phyloP scores from a whole-genome alignment of 2,888 invertebrate genomes.

The Conistra vaccinii region DNA sequence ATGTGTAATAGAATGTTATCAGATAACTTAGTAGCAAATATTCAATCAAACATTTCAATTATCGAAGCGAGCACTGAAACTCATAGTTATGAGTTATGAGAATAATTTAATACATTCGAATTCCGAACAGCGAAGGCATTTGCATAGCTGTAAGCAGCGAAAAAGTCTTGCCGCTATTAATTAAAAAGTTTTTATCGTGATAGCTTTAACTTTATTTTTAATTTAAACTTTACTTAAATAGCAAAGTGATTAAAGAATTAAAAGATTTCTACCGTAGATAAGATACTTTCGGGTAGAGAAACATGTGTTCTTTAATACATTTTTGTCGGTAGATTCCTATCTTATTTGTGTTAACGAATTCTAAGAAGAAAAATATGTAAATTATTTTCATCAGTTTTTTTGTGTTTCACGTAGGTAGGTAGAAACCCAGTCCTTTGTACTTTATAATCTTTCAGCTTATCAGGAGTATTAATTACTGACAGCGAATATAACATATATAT shows the following conservation, averaged over 20 bases:
- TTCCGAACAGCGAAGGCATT: constrained; percentile 1
- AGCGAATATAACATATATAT: neutral
- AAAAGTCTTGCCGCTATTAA: constrained; percentile 11
- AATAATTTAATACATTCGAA: constrained; percentile 15
- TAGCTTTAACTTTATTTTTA: constrained; percentile 27
- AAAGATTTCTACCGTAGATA: neutral
- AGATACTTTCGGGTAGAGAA: neutral
- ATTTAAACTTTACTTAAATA: constrained; percentile 27
- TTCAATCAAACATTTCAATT: constrained; percentile 10
- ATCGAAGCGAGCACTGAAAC: constrained; percentile 4
- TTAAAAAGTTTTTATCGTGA: constrained; percentile 26
- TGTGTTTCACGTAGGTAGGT: neutral
- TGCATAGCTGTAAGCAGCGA: neutral
- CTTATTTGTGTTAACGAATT: neutral
- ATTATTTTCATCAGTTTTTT: no score
- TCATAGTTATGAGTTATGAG: neutral
- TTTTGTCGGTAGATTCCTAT: neutral
- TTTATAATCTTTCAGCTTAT: neutral
- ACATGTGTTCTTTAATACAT: neutral
- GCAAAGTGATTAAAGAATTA: neutral
- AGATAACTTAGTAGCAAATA: constrained; percentile 3
- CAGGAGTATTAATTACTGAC: neutral
- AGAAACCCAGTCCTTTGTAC: neutral
- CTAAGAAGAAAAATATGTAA: neutral
- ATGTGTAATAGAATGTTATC: neutral